Conservation (phyloP, 2,888 invertebrate genomes). For the Heterodera filipjevi region DNA sequence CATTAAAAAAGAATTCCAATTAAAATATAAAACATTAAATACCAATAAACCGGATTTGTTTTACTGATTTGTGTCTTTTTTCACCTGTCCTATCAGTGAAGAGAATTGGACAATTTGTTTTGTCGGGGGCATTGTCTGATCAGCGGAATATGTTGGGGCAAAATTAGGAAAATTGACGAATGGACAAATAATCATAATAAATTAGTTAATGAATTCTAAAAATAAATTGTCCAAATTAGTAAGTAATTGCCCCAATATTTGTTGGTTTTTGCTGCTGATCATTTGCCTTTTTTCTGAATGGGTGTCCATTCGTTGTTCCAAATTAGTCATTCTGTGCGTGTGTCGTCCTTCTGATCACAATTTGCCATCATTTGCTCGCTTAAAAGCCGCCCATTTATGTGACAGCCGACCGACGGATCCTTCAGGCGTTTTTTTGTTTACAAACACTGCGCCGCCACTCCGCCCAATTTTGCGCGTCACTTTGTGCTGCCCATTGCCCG, state of each 20-base stretch:
- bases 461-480: not conserved
- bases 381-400: not conserved
- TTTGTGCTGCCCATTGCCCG: slow-evolving; percentile 2
- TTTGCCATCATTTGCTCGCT: not conserved
- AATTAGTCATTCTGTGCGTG: not conserved
- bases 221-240: too few species aligned
- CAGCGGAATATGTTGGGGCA: not conserved
- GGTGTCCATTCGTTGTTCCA: not conserved
- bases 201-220: too few species aligned
- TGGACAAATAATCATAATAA: too few species aligned
- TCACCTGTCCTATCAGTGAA: slow-evolving; percentile 1
- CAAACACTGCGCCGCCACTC: not conserved
- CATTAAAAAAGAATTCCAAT: too few species aligned
- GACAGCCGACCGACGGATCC: not conserved
- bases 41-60: not conserved
- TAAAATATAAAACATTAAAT: not conserved
- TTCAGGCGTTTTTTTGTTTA: not conserved
- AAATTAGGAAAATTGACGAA: not conserved
- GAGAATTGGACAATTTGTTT: not conserved
- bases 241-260: too few species aligned
- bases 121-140: not conserved
- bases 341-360: not conserved
- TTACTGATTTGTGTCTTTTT: not conserved
- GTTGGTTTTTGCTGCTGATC: not conserved
- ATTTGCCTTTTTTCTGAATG: not conserved